phyloP scores from a whole-genome alignment of 2,888 invertebrate species.

The Acleris holmiana region DNA sequence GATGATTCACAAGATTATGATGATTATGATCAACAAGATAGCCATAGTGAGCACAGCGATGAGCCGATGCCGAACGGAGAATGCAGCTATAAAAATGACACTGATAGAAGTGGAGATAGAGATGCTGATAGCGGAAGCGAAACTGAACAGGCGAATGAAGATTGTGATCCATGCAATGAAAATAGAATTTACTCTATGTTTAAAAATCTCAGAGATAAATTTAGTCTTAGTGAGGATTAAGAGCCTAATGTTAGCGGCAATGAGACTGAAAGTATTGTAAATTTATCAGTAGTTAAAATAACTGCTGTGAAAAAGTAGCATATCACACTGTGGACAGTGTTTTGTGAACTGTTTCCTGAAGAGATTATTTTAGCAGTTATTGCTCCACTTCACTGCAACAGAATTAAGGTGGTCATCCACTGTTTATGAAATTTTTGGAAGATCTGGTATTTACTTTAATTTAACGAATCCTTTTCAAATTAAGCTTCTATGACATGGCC shows the following conservation, averaged over 20 bases:
- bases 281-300: constrained; percentile 4
- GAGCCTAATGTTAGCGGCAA: constrained; percentile 6
- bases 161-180: constrained; percentile 68
- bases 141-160: constrained; percentile 41
- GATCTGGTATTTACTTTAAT: no score
- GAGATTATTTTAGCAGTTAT: background rate
- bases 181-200: constrained; percentile 65
- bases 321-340: background rate
- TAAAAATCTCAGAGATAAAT: constrained; percentile 69
- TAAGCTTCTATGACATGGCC: no score
- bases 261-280: constrained; percentile 18
- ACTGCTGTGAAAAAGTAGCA: background rate
- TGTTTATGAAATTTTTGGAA: no score
- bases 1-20: constrained; percentile 19
- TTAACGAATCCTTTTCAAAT: no score
- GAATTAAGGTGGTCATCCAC: no score
- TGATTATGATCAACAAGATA: constrained; percentile 1
- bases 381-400: background rate
- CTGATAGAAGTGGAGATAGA: constrained; percentile 32
- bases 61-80: constrained; percentile 6
- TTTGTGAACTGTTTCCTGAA: background rate
- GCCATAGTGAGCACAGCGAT: constrained; percentile 5
- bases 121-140: constrained; percentile 36
- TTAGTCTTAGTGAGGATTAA: constrained; percentile 55
- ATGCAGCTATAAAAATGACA: constrained; percentile 19